Evolutionary conservation across 2,113 vertebrate genomes (phyloP).

Genomic region (Panthera tigris): DNA sequence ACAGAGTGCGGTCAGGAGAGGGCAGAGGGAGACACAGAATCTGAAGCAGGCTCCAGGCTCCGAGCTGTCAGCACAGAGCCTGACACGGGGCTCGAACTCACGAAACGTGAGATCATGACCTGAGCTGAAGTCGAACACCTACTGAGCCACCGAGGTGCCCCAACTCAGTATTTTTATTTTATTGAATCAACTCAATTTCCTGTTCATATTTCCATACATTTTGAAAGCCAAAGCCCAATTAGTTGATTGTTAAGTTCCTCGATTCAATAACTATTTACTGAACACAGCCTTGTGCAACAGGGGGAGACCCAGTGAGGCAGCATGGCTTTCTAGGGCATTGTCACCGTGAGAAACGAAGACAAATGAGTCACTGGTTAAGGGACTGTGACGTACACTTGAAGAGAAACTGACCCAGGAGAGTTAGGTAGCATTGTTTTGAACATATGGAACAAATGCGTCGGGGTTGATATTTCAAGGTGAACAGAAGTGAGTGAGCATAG

Average conservation of each 20-base stretch:
- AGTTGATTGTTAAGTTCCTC: neutral
- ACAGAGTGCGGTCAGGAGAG: too few relatives aligned
- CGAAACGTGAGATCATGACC: too few relatives aligned
- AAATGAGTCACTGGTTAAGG: neutral
- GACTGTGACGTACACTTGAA: neutral
- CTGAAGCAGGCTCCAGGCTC: too few relatives aligned
- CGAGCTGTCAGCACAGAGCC: too few relatives aligned
- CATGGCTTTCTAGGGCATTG: fast-evolving
- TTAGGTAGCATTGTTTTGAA: neutral
- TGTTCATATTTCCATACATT: neutral
- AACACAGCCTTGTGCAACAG: neutral
- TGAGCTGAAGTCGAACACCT: too few relatives aligned
- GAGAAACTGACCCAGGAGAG: neutral
- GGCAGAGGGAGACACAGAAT: too few relatives aligned
- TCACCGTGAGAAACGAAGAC: neutral
- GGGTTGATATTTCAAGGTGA: neutral
- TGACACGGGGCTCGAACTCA: too few relatives aligned
- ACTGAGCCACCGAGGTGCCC: too few relatives aligned
- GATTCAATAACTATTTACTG: neutral
- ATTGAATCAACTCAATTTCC: neutral
- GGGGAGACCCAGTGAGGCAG: too few relatives aligned
- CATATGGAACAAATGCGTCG: neutral
- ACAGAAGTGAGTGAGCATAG: neutral
- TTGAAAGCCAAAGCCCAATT: neutral
- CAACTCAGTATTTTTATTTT: neutral